These are phyloP conservation scores for Octonoba sinensis DNA, from an alignment of 2,888 invertebrate species.

Conservation along the genomic window DNA sequence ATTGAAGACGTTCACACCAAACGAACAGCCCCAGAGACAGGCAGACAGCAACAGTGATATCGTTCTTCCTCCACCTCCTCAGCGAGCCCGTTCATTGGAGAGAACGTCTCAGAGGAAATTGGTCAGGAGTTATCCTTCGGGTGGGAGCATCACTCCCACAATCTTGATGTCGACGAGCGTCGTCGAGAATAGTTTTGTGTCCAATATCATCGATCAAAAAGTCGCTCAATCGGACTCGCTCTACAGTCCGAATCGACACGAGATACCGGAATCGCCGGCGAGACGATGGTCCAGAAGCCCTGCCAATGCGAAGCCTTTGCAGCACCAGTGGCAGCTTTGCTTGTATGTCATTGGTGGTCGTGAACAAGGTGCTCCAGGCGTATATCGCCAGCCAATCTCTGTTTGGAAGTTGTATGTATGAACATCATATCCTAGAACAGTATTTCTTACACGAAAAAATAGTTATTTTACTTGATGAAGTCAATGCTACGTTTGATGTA, in stretches of 20 bases:
- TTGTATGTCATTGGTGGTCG: slow-evolving; percentile 84
- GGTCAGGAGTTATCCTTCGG: slow-evolving; percentile 52
- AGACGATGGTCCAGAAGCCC: slow-evolving; percentile 64
- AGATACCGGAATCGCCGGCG: slow-evolving; percentile 40
- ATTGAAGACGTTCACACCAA: slow-evolving; percentile 57
- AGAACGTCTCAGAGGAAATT: slow-evolving; percentile 61
- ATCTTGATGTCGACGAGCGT: slow-evolving; percentile 49
- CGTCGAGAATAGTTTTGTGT: slow-evolving; percentile 51
- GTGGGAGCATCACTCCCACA: slow-evolving; percentile 50
- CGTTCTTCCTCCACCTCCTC: slow-evolving; percentile 38
- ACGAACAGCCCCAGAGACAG: slow-evolving; percentile 28
- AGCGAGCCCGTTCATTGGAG: slow-evolving; percentile 64
- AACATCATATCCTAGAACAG: slow-evolving; percentile 12
- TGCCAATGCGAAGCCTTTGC: slow-evolving; percentile 40
- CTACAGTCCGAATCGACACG: slow-evolving; percentile 8
- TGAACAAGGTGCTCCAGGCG: slow-evolving; percentile 83
- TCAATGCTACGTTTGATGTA: too few species aligned
- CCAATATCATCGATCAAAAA: slow-evolving; percentile 6
- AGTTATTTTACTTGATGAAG: background rate
- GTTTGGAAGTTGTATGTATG: slow-evolving; percentile 80
- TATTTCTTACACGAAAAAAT: too few species aligned
- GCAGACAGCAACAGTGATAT: slow-evolving; percentile 16
- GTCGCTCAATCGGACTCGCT: slow-evolving; percentile 5
- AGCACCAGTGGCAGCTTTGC: slow-evolving; percentile 73
- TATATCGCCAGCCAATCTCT: slow-evolving; percentile 82